Evolutionary conservation across 2,113 vertebrate genomes (phyloP), one percentile per base, ranked within the genome.

Genomic region (Anguilla rostrata): DNA sequence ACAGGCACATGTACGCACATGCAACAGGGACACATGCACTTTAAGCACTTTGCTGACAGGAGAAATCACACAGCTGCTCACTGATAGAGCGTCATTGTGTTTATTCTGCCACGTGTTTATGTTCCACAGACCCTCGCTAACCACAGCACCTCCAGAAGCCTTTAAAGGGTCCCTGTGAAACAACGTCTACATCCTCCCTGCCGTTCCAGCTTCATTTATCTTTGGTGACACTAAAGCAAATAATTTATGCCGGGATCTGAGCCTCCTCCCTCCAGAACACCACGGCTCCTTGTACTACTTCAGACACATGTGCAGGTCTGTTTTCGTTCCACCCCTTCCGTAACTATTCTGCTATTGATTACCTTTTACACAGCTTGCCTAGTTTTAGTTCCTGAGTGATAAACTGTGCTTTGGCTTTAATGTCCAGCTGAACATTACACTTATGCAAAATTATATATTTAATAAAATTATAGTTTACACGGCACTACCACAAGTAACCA

Each of bases 201-300:
- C 81, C 71, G 29, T 49, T 46, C 81, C n/a, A 82, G 40, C 81
- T 29, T 82, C 22, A 49, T 53, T 82, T 82, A 82, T 82, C 81
- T 82, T 29, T n/a, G 11, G 20, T 26, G 81, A 82, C 43, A 49
- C 22, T 53, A 82, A 82, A 8, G 20, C 43, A 82, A 82, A 82
- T 82, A 29, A 82, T 82, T 82, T 82, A 49, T 53, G 41, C 46
- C 34, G 71, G 81, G n/a, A 82, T 16, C 81, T 81, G 34, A 81
- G 49, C 18, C 39, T 41, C 39, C 46, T 46, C 41, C 34, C 22
- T 49, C 43, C 46, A 82, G 81, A 12, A 49, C 39, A 53, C 81
- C 81, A 12, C 41, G 12, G 53, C 18, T 49, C 43, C 81, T 82
- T 82, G 40, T 26, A 29, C 16, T 82, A 26, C 9, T 29, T 75